phyloP scores from a whole-genome alignment of 2,797 vertebrate species.

The Aeoliscus strigatus region DNA sequence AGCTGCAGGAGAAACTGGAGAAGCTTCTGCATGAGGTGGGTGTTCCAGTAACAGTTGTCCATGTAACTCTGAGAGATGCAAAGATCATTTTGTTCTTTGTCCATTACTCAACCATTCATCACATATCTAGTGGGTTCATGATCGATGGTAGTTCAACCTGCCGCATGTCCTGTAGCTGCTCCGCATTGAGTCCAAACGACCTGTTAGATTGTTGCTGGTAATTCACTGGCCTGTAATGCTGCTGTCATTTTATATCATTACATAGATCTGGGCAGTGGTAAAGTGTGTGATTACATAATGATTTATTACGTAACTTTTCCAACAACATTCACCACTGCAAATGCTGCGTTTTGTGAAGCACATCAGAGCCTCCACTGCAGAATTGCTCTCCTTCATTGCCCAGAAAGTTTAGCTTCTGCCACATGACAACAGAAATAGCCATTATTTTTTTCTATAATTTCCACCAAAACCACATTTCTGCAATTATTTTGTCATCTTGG shows the following conservation, averaged over 20 bases:
- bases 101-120: neutral
- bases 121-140: slow-evolving; percentile 10
- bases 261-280: slow-evolving; percentile 19
- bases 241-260: slow-evolving; percentile 28
- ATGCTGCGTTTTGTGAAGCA: slow-evolving; percentile 14
- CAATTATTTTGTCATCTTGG: slow-evolving; percentile 17
- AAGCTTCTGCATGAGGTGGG: slow-evolving; percentile 83
- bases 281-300: slow-evolving; percentile 37
- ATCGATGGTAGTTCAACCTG: slow-evolving; percentile 4
- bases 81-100: neutral
- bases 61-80: neutral
- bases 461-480: slow-evolving; percentile 14
- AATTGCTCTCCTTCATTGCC: slow-evolving; percentile 8
- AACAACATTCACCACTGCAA: slow-evolving; percentile 18
- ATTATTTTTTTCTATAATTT: slow-evolving; percentile 11
- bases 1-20: slow-evolving; percentile 94
- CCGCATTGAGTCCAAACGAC: slow-evolving; percentile 24
- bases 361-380: slow-evolving; percentile 13
- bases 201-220: slow-evolving; percentile 18
- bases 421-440: neutral
- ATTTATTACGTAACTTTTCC: slow-evolving; percentile 37
- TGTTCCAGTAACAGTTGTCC: slow-evolving; percentile 16
- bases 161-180: slow-evolving; percentile 4
- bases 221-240: slow-evolving; percentile 14
- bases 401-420: slow-evolving; percentile 4